Base-by-base conservation (phyloP, 2,113 vertebrate species). In the Propithecus coquereli region DNA sequence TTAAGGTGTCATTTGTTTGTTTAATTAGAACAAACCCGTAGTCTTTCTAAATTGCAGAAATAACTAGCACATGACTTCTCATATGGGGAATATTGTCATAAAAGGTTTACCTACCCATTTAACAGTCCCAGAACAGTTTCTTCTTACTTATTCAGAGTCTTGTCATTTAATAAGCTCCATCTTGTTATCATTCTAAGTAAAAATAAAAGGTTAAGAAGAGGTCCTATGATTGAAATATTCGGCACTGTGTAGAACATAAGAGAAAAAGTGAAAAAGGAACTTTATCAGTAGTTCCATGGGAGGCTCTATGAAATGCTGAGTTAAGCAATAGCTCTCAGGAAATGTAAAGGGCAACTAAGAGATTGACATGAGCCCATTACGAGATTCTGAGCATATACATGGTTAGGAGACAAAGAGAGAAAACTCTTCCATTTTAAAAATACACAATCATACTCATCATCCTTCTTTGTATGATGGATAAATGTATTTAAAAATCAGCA, bases 21-120 rank as follows among this genome's bases (percentile, higher is more conserved):
- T 97, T 97, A 98, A 97, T 97, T 97, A 97, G 94, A 97, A 81
- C 43, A 91, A 91, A 97, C 92, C 80, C 10, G 0, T 90, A 93
- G 85, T 97, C 93, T 96, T 96, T 93, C 87, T 80, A 94, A 97
- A 79, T 96, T 73, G 86, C 13, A 92, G 52, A 85, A 50, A 87
- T 95, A 95, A 93, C 57, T 83, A 65, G 50, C 10, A 70, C 63
- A 37, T 45, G 30, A 45, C 20, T 23, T 57, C 43, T 50, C 3
- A 73, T 34, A 66, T 88, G 68, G 73, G 80, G 25, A 93, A 91
- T 93, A 76, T 70, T 92, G 43, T 92, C 59, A 92, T 34, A 57
- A 43, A 86, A 74, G 40, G 6, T 66, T 92, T 77, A 84, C n/a
- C 40, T 96, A 40, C 8, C 25, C n/a, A 45, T 59, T 95, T 87